Base-by-base conservation (phyloP, 2,888 invertebrate species). In the Amblyteles armatorius region DNA sequence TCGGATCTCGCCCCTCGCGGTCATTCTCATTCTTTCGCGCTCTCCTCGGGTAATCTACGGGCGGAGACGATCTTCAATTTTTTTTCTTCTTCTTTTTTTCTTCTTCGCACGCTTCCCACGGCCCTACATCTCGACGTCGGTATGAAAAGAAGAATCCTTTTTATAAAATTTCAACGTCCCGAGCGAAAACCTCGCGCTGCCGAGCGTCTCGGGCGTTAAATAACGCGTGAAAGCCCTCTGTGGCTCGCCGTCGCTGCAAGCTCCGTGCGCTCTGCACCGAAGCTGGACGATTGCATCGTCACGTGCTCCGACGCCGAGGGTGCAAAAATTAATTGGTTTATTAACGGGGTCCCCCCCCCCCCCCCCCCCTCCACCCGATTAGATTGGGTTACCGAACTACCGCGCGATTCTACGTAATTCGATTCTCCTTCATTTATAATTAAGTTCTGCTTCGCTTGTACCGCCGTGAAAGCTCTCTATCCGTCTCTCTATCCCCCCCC, bases 261-360 rank as follows among this genome's bases (percentile, higher is more conserved):
- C 63, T 63, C 63, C 6, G 29, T 48, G 36, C 48, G 44, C 67
- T 36, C 5, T 13, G 26, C 2, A 26, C 22, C 1, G 22, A 26
- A 29, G 40, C 67, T 36, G 9, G 67, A 76, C 16, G 22, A 67
- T 76, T 69, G 76, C 79, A 60, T 79, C 72, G 63, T 29, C 72
- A 71, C 74, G 55, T 68, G 29, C 33, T 26, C 29, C n/a, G 52
- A 13, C n/a, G 22, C 67, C 60, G 4, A 55, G 5, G 44, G 50
- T 7, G 22, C 79, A 52, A 76, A 79, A 40, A 72, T 77, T 79
- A 82, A 82, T 85, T 85, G 76, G n/a, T 82, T 82, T 52, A 82
- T 85, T 76, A 82, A 79, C 71, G 60, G 29, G 29, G 1, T 5
- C 11, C 11, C 11, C 11, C 44, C 44, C 22, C 11, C 1, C 11